Base-by-base conservation (phyloP, 2,888 invertebrate genomes). In the Apodemia hepburni region DNA sequence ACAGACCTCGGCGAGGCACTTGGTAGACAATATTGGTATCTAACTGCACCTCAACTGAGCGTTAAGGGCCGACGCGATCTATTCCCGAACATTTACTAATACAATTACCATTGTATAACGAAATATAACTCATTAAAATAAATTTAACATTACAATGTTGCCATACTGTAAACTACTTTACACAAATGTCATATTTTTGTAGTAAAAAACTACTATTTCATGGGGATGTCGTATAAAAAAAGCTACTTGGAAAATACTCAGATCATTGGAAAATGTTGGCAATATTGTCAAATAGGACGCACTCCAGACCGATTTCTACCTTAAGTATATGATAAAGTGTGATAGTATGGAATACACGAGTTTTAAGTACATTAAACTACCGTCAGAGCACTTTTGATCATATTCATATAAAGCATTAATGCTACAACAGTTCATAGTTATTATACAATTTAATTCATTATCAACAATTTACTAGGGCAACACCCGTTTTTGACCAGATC, bases 351-450 rank as follows among this genome's bases (percentile, higher is more conserved):
- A 82, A 78, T 86, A 87, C 78, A 84, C 69, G 64, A 64, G 70
- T 85, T 45, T 42, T 88, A 89, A 89, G 89, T 89, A 89, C 87
- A 84, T 78, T 77, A 75, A 74, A 76, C 81, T 84, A 85, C 79
- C 68, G 70, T 78, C 79, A 81, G 84, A 85, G 85, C 84, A 84
- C 82, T 82, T 82, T 67, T 70, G 70, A 70, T 71, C 74, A 74
- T 71, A 73, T 68, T 71, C 69, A 71, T 71, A 72, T 70, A 71
- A 79, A 79, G 80, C 80, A 70, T 73, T 73, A 71, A 45, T 64
- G 65, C 68, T 69, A 68, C 67, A 68, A 68, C 70, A 66, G 69
- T 70, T 59, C 65, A 66, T 65, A 65, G 60, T 65, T 65, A 68
- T 66, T 73, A 77, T 78, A 80, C 75, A 68, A 73, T 73, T 77